These are phyloP conservation scores for Hydrozoanthus tunicans DNA, from an alignment of 64 coral and sea anemone genomes.

Conservation along the genomic window DNA sequence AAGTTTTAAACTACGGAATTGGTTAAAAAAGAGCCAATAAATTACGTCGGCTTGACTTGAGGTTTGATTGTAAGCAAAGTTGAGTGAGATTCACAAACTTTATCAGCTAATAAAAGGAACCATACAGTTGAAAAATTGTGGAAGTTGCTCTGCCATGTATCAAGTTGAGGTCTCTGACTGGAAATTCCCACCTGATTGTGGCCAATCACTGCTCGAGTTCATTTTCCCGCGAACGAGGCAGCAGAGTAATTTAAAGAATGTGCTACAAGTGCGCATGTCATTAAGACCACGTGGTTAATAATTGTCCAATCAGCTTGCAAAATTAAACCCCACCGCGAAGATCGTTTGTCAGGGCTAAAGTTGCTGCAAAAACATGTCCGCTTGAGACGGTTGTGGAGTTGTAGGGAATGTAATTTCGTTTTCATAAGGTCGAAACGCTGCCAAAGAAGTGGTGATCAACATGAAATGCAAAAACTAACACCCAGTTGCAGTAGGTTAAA, in stretches of 20 bases:
- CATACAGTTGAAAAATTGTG: neutral
- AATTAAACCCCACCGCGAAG: slow-evolving; percentile 99
- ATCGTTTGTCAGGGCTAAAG: slow-evolving; percentile 99
- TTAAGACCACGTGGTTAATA: slow-evolving; percentile 87
- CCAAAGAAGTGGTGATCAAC: slow-evolving; percentile 11
- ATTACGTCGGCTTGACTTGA: too few species aligned
- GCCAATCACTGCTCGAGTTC: slow-evolving; percentile 80
- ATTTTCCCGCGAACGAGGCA: slow-evolving; percentile 99
- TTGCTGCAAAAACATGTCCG: slow-evolving; percentile 99
- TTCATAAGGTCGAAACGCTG: slow-evolving; percentile 28
- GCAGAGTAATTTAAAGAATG: slow-evolving; percentile 91
- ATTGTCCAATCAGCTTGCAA: slow-evolving; percentile 98
- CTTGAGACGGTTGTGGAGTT: slow-evolving; percentile 51
- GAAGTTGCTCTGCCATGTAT: neutral
- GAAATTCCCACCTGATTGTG: slow-evolving; percentile 72
- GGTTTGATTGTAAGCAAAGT: too few species aligned
- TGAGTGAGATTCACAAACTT: too few species aligned
- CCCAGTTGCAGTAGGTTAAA: neutral
- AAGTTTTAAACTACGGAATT: too few species aligned
- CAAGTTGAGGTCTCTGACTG: slow-evolving; percentile 3
- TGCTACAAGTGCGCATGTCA: slow-evolving; percentile 72
- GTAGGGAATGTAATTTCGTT: slow-evolving; percentile 38
- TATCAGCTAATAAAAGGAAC: too few species aligned
- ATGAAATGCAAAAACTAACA: slow-evolving; percentile 32
- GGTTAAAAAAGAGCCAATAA: too few species aligned